These are phyloP conservation scores for Pseudoatta argentina DNA, from an alignment of 1,140 invertebrate species.

Conservation along the genomic window DNA sequence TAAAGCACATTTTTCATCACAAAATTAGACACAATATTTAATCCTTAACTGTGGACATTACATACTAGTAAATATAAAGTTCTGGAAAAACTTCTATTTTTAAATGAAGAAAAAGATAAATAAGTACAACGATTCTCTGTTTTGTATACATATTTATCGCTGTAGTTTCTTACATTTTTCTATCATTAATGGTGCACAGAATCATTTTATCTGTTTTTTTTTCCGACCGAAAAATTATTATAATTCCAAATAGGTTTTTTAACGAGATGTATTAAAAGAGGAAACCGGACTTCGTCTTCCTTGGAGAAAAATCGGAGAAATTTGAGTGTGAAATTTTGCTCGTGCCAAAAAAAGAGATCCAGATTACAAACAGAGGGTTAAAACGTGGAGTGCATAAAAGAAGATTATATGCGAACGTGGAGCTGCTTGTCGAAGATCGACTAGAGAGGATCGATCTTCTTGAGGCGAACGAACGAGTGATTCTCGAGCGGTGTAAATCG, in stretches of 20 bases:
- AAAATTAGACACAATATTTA: conserved; percentile 16
- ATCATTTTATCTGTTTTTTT: neutral
- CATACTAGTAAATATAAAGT: neutral
- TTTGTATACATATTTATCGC: neutral
- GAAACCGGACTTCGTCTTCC: too few species aligned
- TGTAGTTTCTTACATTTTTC: neutral
- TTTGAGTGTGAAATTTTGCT: too few species aligned
- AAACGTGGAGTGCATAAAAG: neutral
- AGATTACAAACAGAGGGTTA: too few species aligned
- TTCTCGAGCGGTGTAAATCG: neutral
- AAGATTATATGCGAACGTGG: neutral
- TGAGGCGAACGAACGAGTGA: neutral
- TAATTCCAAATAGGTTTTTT: too few species aligned
- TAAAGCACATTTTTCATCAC: neutral
- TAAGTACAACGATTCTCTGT: neutral
- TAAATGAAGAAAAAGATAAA: neutral
- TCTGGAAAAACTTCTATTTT: neutral
- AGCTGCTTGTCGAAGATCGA: neutral
- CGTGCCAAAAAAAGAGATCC: too few species aligned
- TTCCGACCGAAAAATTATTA: neutral
- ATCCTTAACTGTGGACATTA: neutral
- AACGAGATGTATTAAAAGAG: too few species aligned
- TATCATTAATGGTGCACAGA: neutral
- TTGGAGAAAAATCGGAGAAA: too few species aligned
- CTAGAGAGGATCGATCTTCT: neutral